phyloP scores from a whole-genome alignment of 2,888 invertebrate genomes.

The Dasypolia templi region DNA sequence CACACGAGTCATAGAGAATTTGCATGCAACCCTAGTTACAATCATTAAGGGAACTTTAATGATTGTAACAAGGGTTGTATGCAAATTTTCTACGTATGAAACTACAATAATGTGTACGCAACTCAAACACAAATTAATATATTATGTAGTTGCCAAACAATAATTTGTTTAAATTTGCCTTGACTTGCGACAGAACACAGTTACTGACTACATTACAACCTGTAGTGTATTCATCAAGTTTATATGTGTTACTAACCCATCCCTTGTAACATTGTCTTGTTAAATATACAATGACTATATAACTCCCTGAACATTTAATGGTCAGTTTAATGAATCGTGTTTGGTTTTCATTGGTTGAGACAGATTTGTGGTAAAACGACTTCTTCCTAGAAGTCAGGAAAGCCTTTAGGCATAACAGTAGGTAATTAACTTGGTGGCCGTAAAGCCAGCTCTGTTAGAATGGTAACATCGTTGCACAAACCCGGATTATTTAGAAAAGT shows the following conservation, averaged over 20 bases:
- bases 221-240: slow-evolving; percentile 28
- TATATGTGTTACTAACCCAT: slow-evolving; percentile 5
- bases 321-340: not conserved
- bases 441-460: not conserved
- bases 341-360: no score
- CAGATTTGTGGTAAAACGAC: not conserved
- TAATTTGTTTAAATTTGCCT: slow-evolving; percentile 58
- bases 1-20: no score
- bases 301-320: not conserved
- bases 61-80: slow-evolving; percentile 33
- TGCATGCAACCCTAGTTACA: no score
- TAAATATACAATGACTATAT: not conserved
- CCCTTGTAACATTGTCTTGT: slow-evolving; percentile 8
- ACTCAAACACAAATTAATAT: slow-evolving; percentile 45
- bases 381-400: not conserved
- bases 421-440: not conserved
- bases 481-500: not conserved
- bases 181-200: slow-evolving; percentile 27
- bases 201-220: slow-evolving; percentile 34
- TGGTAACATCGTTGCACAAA: not conserved
- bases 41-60: no score
- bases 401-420: no score
- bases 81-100: slow-evolving; percentile 37
- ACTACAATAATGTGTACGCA: slow-evolving; percentile 11
- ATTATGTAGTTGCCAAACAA: slow-evolving; percentile 51